These are phyloP conservation scores for Chrysoperla carnea DNA, from an alignment of 1,140 invertebrate genomes.

Conservation along the genomic window DNA sequence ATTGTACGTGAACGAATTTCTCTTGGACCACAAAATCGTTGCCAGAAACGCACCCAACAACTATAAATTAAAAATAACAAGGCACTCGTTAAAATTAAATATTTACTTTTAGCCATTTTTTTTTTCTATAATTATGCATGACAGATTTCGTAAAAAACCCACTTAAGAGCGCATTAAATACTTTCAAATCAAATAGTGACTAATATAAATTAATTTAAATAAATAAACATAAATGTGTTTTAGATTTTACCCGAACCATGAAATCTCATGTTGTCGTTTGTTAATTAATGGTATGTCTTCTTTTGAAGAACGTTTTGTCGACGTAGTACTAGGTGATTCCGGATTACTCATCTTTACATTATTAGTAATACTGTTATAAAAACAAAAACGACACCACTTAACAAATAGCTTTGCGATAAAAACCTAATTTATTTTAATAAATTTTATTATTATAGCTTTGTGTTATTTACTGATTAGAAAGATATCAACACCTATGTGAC, in stretches of 20 bases:
- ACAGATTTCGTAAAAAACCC: too few relatives aligned
- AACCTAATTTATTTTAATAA: too few relatives aligned
- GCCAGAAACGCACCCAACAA: slow-evolving; percentile 44
- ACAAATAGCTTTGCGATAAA: too few relatives aligned
- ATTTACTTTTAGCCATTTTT: not conserved
- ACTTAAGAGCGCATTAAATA: too few relatives aligned
- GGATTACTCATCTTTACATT: slow-evolving; percentile 17
- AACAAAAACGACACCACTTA: not conserved
- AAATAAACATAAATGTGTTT: not conserved
- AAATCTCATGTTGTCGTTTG: slow-evolving; percentile 31
- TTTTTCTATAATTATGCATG: too few relatives aligned
- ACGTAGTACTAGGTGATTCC: slow-evolving; percentile 32
- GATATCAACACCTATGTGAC: too few relatives aligned
- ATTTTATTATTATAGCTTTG: too few relatives aligned
- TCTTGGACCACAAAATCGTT: slow-evolving; percentile 44
- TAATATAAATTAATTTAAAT: slow-evolving; percentile 5
- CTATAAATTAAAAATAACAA: slow-evolving; percentile 24
- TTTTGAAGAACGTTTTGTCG: slow-evolving; percentile 32
- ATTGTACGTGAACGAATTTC: slow-evolving; percentile 46
- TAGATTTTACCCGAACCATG: slow-evolving; percentile 28
- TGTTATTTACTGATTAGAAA: too few relatives aligned
- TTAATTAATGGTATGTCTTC: slow-evolving; percentile 44
- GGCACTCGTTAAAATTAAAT: not conserved
- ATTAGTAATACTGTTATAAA: slow-evolving; percentile 5
- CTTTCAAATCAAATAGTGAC: too few relatives aligned